A percentile compares a stretch with the other conserved stretches of the same genome.
Evolutionary conservation across 2,113 vertebrate genomes (phyloP).

Genomic region (human (Homo sapiens)): DNA sequence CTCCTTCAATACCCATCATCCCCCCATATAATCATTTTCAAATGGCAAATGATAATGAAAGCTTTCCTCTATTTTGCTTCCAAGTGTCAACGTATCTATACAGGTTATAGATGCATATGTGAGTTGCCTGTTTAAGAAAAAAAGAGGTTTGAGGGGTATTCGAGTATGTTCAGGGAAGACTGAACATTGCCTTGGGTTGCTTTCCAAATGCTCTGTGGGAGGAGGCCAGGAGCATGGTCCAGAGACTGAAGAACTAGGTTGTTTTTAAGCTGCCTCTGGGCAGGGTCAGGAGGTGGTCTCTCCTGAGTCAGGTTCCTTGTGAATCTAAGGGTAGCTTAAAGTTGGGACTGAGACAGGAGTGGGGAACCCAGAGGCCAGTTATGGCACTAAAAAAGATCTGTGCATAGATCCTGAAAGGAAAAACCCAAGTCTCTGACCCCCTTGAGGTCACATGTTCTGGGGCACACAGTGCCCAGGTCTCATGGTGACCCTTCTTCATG

Average conservation of each 20-base stretch:
- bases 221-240: not conserved
- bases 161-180: not conserved
- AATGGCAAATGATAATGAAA: constrained; percentile 67
- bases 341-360: not conserved
- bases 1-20: not conserved
- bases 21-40: constrained; percentile 57
- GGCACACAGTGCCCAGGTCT: not conserved
- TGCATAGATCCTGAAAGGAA: not conserved
- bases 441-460: not conserved
- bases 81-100: constrained; percentile 38
- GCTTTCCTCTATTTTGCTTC: constrained; percentile 62
- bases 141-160: not conserved
- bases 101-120: not conserved
- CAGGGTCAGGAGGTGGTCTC: not conserved
- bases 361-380: not conserved
- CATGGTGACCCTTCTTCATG: not conserved
- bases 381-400: not conserved
- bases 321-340: not conserved
- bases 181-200: not conserved
- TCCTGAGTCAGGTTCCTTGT: not conserved
- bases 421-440: not conserved
- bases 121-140: constrained; percentile 8
- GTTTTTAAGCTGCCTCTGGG: not conserved
- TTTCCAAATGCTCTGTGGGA: not conserved
- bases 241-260: not conserved